Conservation (phyloP, 1,140 invertebrate species). For the Sarcophaga peregrina region DNA sequence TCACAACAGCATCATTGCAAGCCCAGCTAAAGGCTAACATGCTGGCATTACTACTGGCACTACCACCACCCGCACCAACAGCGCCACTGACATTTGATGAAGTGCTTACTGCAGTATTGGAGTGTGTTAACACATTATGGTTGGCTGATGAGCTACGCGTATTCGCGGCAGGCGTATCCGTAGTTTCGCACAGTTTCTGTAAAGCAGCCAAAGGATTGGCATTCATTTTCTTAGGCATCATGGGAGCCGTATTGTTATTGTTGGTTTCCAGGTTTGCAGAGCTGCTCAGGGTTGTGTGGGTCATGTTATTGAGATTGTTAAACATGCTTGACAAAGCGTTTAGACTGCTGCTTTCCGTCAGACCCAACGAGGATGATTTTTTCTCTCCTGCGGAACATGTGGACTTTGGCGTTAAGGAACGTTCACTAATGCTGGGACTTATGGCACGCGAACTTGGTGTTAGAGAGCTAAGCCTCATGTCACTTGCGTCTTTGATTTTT, state of each 20-base stretch:
- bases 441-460: conserved; percentile 32
- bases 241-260: conserved; percentile 43
- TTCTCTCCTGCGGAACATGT: conserved; percentile 65
- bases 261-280: conserved; percentile 62
- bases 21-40: conserved; percentile 94
- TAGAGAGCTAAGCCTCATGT: conserved; percentile 52
- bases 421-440: conserved; percentile 73
- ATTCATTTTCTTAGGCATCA: conserved; percentile 71
- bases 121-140: conserved; percentile 41
- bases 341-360: conserved; percentile 73
- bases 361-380: conserved; percentile 39
- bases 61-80: conserved; percentile 63
- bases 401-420: conserved; percentile 75
- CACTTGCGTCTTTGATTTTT: background rate
- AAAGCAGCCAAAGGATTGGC: conserved; percentile 91
- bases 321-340: conserved; percentile 90
- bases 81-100: conserved; percentile 60
- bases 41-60: conserved; percentile 75
- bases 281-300: conserved; percentile 55
- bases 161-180: conserved; percentile 76
- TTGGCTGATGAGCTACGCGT: conserved; percentile 51
- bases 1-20: conserved; percentile 89
- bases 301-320: conserved; percentile 78
- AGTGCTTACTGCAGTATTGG: conserved; percentile 56
- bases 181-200: conserved; percentile 91